phyloP scores from a whole-genome alignment of 2,113 vertebrate species.

The Arvicanthis niloticus region DNA sequence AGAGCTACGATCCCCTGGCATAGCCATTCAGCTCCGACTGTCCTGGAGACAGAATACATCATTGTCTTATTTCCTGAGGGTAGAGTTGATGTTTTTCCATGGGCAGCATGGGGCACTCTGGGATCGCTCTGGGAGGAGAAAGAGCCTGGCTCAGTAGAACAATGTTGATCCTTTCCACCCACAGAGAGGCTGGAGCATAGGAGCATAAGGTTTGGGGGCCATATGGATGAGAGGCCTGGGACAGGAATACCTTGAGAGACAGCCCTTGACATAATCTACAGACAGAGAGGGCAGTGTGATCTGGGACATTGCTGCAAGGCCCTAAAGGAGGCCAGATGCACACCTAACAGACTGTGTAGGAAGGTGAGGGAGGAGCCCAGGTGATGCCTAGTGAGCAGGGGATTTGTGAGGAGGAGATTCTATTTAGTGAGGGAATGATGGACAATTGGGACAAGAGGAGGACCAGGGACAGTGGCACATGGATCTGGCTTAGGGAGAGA shows the following conservation, averaged over 20 bases:
- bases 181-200: not conserved
- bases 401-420: not conserved
- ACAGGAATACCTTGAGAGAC: not conserved
- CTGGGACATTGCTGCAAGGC: not conserved
- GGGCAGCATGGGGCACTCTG: not conserved
- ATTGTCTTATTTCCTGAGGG: not conserved
- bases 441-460: not conserved
- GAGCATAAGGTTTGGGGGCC: not conserved
- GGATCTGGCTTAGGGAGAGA: not conserved
- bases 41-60: not conserved
- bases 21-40: not conserved
- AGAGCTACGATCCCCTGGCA: not conserved
- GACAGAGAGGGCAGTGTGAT: not conserved
- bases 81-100: not conserved
- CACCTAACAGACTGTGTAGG: not conserved
- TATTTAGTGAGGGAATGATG: not conserved
- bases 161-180: not conserved
- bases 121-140: not conserved
- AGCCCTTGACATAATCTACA: not conserved
- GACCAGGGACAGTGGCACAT: not conserved
- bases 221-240: not conserved
- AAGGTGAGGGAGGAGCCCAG: not conserved
- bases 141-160: not conserved
- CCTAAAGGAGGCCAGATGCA: not conserved
- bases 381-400: not conserved